Evolutionary conservation across 2,797 vertebrate species (phyloP).

Genomic region (Odontamblyopus rebecca): DNA sequence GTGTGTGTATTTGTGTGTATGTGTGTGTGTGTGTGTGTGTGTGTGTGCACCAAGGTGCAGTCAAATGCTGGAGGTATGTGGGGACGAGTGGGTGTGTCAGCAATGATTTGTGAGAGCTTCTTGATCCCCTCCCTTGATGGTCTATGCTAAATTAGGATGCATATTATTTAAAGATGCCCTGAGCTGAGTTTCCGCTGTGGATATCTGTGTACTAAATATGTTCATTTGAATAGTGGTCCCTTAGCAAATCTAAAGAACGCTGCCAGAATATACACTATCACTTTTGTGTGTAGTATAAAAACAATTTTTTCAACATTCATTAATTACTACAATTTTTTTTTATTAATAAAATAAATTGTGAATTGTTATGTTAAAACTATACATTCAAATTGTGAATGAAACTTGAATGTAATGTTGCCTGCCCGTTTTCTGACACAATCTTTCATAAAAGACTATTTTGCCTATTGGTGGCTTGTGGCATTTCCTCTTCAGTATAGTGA

Average conservation of each 20-base stretch:
- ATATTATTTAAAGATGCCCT: slow-evolving; percentile 74
- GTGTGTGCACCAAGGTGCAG: slow-evolving; percentile 18
- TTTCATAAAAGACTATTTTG: neutral
- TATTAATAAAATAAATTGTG: too few species aligned
- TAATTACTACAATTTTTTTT: too few species aligned
- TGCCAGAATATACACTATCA: slow-evolving; percentile 27
- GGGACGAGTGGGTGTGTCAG: slow-evolving; percentile 45
- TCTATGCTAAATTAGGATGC: slow-evolving; percentile 69
- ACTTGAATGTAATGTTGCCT: neutral
- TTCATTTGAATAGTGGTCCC: slow-evolving; percentile 51
- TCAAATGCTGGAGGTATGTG: slow-evolving; percentile 28
- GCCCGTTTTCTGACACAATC: neutral
- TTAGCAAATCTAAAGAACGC: slow-evolving; percentile 25
- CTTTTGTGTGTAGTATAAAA: too few species aligned
- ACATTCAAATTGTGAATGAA: neutral
- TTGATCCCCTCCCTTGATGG: slow-evolving; percentile 61
- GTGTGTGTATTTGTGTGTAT: slow-evolving; percentile 6
- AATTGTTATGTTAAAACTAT: neutral
- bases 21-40: too few species aligned
- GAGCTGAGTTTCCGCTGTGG: slow-evolving; percentile 63
- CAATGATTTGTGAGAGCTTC: slow-evolving; percentile 66
- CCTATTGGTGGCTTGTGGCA: neutral
- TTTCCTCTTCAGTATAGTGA: neutral
- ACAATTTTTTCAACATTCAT: too few species aligned
- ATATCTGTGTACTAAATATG: slow-evolving; percentile 60